phyloP scores from a whole-genome alignment of 2,797 vertebrate genomes.

The Sebastes kiyomatsui region DNA sequence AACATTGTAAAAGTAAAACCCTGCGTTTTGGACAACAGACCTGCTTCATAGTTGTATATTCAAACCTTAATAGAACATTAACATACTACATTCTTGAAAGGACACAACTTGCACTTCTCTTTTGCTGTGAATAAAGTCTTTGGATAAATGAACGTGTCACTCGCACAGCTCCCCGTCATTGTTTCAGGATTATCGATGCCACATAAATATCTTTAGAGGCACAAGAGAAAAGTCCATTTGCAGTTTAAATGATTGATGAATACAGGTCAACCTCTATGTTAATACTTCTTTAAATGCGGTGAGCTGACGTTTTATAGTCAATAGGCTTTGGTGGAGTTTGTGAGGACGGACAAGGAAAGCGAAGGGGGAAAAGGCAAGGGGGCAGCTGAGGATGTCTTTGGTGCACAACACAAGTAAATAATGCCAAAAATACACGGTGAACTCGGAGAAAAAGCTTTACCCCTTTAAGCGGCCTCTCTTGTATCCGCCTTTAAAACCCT shows the following conservation, averaged over 20 bases:
- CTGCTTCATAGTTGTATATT: not conserved
- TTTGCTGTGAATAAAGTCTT: constrained; percentile 13
- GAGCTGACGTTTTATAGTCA: not conserved
- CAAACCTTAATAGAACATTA: not conserved
- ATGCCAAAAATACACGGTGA: constrained; percentile 42
- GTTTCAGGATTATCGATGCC: constrained; percentile 44
- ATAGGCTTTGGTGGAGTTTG: constrained; percentile 14
- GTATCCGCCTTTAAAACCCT: constrained; percentile 87
- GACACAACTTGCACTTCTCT: not conserved
- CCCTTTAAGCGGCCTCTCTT: constrained; percentile 30
- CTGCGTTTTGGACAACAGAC: not conserved
- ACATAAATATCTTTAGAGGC: constrained; percentile 33
- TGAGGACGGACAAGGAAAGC: constrained; percentile 8
- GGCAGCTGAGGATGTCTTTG: constrained; percentile 70
- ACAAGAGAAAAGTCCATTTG: constrained; percentile 23
- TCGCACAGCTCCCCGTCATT: not conserved
- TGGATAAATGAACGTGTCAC: not conserved
- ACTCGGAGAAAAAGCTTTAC: constrained; percentile 34
- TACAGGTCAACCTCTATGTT: not conserved
- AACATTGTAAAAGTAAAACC: constrained; percentile 22
- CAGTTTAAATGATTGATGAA: not conserved
- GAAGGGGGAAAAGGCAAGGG: constrained; percentile 38
- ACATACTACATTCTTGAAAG: constrained; percentile 4
- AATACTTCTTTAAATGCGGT: not conserved
- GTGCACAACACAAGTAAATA: constrained; percentile 61